Evolutionary conservation across 2,113 vertebrate genomes (phyloP).

Genomic region (Lagopus muta): DNA sequence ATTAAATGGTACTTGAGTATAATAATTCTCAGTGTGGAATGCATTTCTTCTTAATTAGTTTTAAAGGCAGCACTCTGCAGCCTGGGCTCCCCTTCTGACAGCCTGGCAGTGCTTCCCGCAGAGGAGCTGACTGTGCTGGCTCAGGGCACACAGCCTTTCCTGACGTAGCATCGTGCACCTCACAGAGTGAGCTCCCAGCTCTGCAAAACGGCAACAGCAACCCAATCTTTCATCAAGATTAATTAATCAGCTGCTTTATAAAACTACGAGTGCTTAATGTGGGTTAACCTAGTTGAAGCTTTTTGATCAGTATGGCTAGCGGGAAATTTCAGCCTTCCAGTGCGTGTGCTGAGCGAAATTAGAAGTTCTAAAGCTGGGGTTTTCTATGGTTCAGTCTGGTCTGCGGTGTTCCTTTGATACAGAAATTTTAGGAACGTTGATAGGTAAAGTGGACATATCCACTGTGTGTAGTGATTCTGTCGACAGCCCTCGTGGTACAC

Average conservation of each 20-base stretch:
- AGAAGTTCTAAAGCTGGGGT: background rate
- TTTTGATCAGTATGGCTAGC: conserved; percentile 36
- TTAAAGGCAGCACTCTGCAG: conserved; percentile 32
- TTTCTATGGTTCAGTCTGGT: conserved; percentile 17
- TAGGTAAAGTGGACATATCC: conserved; percentile 38
- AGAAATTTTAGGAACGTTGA: conserved; percentile 48
- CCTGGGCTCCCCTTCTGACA: background rate
- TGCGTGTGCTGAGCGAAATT: background rate
- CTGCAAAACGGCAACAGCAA: background rate
- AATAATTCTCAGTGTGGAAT: background rate
- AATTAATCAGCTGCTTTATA: conserved; percentile 54
- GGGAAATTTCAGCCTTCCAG: conserved; percentile 1
- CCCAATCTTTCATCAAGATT: conserved; percentile 33
- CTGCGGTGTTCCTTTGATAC: conserved; percentile 48
- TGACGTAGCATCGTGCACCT: fast-evolving
- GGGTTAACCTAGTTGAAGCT: background rate
- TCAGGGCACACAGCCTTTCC: background rate
- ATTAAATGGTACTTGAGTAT: background rate
- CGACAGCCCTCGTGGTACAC: conserved; percentile 70
- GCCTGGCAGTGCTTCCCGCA: background rate
- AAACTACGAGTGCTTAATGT: conserved; percentile 3
- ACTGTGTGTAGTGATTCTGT: conserved; percentile 69
- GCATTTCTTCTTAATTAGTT: conserved; percentile 25
- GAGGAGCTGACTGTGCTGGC: background rate
- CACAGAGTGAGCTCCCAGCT: background rate